phyloP scores from a whole-genome alignment of 2,797 vertebrate species.

The Toxotes lorentzi region DNA sequence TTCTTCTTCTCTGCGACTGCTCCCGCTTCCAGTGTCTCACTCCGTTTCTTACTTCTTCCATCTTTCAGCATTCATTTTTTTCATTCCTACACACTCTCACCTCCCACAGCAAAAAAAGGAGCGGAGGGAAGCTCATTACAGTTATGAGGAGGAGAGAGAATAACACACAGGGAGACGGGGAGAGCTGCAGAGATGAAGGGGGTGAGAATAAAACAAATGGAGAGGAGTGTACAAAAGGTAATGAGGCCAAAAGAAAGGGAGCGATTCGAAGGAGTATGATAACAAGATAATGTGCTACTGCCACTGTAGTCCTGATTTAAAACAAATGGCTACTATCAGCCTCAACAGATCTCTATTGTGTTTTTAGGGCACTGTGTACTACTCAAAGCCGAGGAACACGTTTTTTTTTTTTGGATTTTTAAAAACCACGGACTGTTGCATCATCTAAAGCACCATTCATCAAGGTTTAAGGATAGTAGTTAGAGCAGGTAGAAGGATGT shows the following conservation, averaged over 20 bases:
- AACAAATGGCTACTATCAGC: slow-evolving; percentile 44
- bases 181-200: slow-evolving; percentile 48
- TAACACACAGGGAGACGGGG: slow-evolving; percentile 23
- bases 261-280: slow-evolving; percentile 42
- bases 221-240: slow-evolving; percentile 63
- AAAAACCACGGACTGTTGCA: slow-evolving; percentile 14
- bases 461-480: slow-evolving; percentile 9
- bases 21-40: slow-evolving; percentile 18
- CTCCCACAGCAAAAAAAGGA: slow-evolving; percentile 41
- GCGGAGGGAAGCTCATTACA: slow-evolving; percentile 51
- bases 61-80: slow-evolving; percentile 27
- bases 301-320: slow-evolving; percentile 37
- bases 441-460: slow-evolving; percentile 39
- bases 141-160: slow-evolving; percentile 41
- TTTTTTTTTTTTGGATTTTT: slow-evolving; percentile 15
- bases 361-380: slow-evolving; percentile 24
- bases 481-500: slow-evolving; percentile 32
- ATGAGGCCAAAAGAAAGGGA: slow-evolving; percentile 70
- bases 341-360: slow-evolving; percentile 6
- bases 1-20: slow-evolving; percentile 29
- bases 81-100: slow-evolving; percentile 23
- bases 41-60: slow-evolving; percentile 18
- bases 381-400: slow-evolving; percentile 13
- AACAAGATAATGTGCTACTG: slow-evolving; percentile 53
- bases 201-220: slow-evolving; percentile 66